A percentile compares a stretch with the other conserved stretches of the same genome.
These are phyloP conservation scores for Protobothrops flavoviridis DNA, from an alignment of 2,113 vertebrate genomes.

Conservation along the genomic window DNA sequence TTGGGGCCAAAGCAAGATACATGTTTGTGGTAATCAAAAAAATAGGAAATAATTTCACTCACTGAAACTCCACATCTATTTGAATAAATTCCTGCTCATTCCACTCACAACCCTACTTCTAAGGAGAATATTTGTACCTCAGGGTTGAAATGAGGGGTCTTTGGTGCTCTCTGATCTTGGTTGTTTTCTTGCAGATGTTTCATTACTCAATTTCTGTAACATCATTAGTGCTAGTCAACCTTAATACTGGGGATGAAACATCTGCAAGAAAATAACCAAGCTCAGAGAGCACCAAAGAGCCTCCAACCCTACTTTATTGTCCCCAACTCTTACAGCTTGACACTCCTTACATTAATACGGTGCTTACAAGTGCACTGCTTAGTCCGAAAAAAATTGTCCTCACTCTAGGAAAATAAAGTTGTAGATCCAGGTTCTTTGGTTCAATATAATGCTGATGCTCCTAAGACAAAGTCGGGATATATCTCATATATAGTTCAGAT, in stretches of 20 bases:
- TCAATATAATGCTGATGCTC: neutral
- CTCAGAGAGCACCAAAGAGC: neutral
- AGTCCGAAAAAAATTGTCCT: neutral
- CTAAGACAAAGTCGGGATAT: neutral
- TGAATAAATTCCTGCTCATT: neutral
- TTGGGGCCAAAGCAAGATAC: neutral
- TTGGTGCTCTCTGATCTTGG: neutral
- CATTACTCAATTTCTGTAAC: neutral
- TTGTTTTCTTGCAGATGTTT: neutral
- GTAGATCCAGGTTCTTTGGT: neutral
- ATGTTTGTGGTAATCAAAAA: neutral
- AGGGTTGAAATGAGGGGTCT: neutral
- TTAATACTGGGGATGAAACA: neutral
- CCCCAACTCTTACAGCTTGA: neutral
- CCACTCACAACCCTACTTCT: neutral
- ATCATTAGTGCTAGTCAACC: neutral
- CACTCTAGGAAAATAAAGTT: neutral
- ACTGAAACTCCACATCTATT: neutral
- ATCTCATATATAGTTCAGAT: neutral
- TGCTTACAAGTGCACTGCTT: neutral
- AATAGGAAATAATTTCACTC: neutral
- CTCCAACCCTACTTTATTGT: neutral
- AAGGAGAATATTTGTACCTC: neutral
- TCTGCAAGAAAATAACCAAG: neutral
- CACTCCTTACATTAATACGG: neutral